A percentile compares a stretch with the other conserved stretches of the same genome.
These are phyloP conservation scores for Grallaria varia DNA, from an alignment of 2,113 vertebrate genomes.

Conservation along the genomic window DNA sequence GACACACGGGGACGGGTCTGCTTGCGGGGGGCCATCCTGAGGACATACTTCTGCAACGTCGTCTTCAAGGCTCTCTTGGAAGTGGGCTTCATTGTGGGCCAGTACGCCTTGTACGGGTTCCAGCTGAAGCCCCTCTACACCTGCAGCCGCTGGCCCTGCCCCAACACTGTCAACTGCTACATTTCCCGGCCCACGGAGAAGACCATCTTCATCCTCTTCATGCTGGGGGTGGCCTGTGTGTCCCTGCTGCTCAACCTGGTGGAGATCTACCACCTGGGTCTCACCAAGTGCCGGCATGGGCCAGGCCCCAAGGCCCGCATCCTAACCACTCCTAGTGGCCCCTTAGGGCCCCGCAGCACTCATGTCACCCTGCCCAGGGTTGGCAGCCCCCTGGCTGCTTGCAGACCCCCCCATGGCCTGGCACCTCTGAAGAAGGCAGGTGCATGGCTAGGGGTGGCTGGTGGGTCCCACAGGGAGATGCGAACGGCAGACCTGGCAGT, in stretches of 20 bases:
- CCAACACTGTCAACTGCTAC: slow-evolving; percentile 87
- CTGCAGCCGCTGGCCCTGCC: slow-evolving; percentile 84
- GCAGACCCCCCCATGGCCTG: not conserved
- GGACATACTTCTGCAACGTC: slow-evolving; percentile 83
- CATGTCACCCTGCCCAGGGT: not conserved
- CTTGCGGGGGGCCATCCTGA: slow-evolving; percentile 79
- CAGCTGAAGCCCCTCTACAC: slow-evolving; percentile 86
- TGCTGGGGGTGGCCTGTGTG: slow-evolving; percentile 83
- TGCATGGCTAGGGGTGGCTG: not conserved
- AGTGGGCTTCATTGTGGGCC: slow-evolving; percentile 84
- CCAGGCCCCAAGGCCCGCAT: not conserved
- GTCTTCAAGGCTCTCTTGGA: slow-evolving; percentile 88
- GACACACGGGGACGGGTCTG: slow-evolving; percentile 74
- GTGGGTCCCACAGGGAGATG: not conserved
- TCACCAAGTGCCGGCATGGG: slow-evolving; percentile 78
- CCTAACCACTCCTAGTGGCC: slow-evolving; percentile 28
- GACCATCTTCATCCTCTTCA: slow-evolving; percentile 87
- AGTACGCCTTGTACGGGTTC: slow-evolving; percentile 86
- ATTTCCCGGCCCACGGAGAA: slow-evolving; percentile 89
- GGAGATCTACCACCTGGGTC: slow-evolving; percentile 86
- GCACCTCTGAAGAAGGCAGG: not conserved
- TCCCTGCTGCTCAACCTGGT: slow-evolving; percentile 87
- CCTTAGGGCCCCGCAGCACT: not conserved
- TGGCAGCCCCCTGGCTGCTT: not conserved
- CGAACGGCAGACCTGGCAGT: not conserved